Evolutionary conservation across 2,888 invertebrate genomes (phyloP).

Genomic region (Apoda limacodes): DNA sequence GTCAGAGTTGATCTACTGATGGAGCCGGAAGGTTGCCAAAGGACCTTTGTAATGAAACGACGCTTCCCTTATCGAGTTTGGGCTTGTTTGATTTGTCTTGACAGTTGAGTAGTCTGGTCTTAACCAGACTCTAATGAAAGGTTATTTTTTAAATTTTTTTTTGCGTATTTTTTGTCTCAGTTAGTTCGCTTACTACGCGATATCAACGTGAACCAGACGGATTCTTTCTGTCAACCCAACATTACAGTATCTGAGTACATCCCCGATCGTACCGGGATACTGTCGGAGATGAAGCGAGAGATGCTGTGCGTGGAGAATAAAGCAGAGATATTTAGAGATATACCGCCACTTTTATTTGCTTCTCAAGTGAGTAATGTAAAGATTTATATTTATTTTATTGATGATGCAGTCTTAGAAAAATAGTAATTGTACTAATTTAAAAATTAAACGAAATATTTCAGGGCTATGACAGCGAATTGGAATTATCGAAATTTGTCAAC

Average conservation of each 20-base stretch:
- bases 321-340: conserved; percentile 32
- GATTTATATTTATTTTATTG: neutral
- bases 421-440: too few relatives aligned
- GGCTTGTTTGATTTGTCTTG: too few relatives aligned
- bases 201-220: conserved; percentile 40
- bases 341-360: conserved; percentile 45
- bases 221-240: conserved; percentile 38
- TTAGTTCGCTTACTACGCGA: conserved; percentile 52
- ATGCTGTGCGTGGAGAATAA: conserved; percentile 33
- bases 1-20: too few relatives aligned
- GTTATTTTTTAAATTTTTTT: too few relatives aligned
- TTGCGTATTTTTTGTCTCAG: too few relatives aligned
- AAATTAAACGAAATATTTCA: too few relatives aligned
- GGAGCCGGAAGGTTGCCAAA: too few relatives aligned
- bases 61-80: too few relatives aligned
- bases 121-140: too few relatives aligned
- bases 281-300: conserved; percentile 29
- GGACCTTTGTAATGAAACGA: too few relatives aligned
- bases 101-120: too few relatives aligned
- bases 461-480: conserved; percentile 40
- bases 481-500: conserved; percentile 35
- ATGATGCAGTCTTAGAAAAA: too few relatives aligned
- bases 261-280: conserved; percentile 38
- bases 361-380: conserved; percentile 37
- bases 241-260: conserved; percentile 45